Evolutionary conservation across 2,888 invertebrate genomes (phyloP), one percentile per base, ranked within the genome.

Genomic region (Spodoptera picta): DNA sequence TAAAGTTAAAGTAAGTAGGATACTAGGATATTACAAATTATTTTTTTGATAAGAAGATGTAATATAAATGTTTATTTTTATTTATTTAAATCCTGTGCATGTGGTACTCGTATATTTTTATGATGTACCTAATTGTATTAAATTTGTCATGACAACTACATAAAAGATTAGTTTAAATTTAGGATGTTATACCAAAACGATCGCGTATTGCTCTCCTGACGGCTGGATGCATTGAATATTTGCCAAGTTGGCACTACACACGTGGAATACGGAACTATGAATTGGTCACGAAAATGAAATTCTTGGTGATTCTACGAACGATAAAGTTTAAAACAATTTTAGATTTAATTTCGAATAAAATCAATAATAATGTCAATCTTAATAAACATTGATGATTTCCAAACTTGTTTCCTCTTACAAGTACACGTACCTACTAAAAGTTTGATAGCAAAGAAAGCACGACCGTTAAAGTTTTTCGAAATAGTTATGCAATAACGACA

Each of bases 181-280:
- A 65, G 60, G 12, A 48, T 42, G 24, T 48, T 36, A 55, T 64
- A 63, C 80, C 68, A 70, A 80, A 79, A 80, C 77, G 75, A 80
- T 76, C 58, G 63, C 64, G 69, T 70, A 75, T 77, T 80, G 75
- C 64, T 75, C 73, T 78, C 81, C 80, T 81, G 79, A 79, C 71
- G 76, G 56, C 50, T n/a, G 59, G 63, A 70, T 85, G 74, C 77
- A 85, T 90, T 91, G 90, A 91, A 82, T 82, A 86, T 86, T 86
- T 90, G 90, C 92, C 90, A 92, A 90, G 75, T 90, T 90, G 90
- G 89, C 89, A 87, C 63, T 75, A 67, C 70, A 67, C 73, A 78
- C 80, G 72, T 83, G 78, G 81, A 86, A 86, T 83, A 84, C 82
- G 87, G 88, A 89, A 87, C 80, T 69, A 56, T 64, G 77, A 81